Conservation (phyloP, 2,797 vertebrate genomes). For the Simalia tracyae region DNA sequence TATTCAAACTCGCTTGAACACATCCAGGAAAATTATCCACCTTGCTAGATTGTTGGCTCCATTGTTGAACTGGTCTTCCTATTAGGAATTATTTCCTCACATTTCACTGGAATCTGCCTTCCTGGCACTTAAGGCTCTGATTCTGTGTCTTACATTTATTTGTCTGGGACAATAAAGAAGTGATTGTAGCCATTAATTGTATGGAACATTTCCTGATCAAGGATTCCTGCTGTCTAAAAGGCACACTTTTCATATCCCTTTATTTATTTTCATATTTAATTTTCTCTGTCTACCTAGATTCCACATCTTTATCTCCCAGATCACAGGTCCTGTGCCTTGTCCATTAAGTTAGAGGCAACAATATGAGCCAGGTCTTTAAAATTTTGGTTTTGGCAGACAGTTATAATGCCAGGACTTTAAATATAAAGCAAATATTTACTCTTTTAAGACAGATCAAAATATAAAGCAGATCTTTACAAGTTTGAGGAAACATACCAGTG, state of each 20-base stretch:
- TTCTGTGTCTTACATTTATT: background rate
- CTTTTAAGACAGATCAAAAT: background rate
- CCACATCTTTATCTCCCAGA: background rate
- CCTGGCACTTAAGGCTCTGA: background rate
- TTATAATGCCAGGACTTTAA: background rate
- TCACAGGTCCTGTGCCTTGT: background rate
- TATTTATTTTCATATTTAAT: background rate
- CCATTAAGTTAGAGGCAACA: background rate
- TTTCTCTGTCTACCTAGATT: background rate
- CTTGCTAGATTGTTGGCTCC: background rate
- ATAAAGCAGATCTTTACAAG: background rate
- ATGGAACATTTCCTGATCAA: background rate
- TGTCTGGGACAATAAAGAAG: background rate
- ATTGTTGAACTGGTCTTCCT: background rate
- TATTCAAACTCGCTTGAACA: background rate
- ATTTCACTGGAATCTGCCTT: background rate
- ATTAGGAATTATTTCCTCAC: background rate
- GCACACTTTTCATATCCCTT: background rate
- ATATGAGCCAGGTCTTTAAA: background rate
- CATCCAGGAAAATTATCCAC: background rate
- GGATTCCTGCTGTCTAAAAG: background rate
- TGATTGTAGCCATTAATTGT: background rate
- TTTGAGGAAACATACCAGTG: background rate
- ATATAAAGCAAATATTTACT: background rate
- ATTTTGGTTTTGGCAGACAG: too few relatives aligned